phyloP scores from a whole-genome alignment of 2,888 invertebrate genomes.

The Fragum sueziense region DNA sequence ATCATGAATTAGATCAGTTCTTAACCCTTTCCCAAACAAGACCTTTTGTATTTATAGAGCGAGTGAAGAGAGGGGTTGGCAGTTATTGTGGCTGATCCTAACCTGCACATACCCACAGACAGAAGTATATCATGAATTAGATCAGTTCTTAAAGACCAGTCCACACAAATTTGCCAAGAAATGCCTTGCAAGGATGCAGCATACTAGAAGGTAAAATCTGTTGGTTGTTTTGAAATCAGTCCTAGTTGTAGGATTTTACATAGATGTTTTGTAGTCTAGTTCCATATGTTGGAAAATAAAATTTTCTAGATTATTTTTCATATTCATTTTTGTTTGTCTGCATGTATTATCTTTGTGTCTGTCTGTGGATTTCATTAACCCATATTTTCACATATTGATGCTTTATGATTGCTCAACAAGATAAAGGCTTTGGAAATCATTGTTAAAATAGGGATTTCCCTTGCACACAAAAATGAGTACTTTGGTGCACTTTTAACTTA shows the following conservation, averaged over 20 bases:
- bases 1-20: constrained; percentile 67
- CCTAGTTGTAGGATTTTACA: too few relatives aligned
- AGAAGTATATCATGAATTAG: constrained; percentile 69
- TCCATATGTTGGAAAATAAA: too few relatives aligned
- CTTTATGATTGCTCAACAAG: neutral
- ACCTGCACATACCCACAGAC: constrained; percentile 66
- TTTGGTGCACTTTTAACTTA: neutral
- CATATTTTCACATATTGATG: neutral
- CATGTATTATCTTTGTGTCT: neutral
- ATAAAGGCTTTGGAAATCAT: neutral
- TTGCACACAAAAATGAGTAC: neutral
- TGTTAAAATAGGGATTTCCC: neutral
- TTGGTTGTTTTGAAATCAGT: too few relatives aligned
- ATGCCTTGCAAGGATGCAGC: constrained; percentile 63
- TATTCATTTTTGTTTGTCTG: neutral
- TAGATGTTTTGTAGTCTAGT: too few relatives aligned
- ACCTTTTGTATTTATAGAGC: constrained; percentile 56
- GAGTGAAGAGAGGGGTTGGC: constrained; percentile 72
- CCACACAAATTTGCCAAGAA: constrained; percentile 42
- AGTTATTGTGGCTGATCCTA: constrained; percentile 65
- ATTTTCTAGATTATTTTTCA: neutral
- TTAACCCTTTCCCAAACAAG: too few relatives aligned
- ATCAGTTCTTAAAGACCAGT: constrained; percentile 62
- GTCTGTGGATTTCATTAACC: neutral
- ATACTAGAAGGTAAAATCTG: constrained; percentile 68